A percentile compares a stretch with the other conserved stretches of the same genome.
phyloP scores from a whole-genome alignment of 2,113 vertebrate species.

The Callocephalon fimbriatum region DNA sequence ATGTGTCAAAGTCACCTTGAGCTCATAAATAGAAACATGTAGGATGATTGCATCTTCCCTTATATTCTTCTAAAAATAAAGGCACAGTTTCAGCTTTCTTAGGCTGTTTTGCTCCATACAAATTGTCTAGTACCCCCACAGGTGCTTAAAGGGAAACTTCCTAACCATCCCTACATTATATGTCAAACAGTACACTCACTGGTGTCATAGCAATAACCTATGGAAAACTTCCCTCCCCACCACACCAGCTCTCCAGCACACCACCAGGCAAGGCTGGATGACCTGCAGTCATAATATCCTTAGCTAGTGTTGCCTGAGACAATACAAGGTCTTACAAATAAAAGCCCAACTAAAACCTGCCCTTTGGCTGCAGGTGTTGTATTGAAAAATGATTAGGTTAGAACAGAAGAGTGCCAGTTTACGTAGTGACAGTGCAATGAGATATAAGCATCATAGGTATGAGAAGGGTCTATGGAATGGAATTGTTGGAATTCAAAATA shows the following conservation, averaged over 20 bases:
- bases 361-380: not conserved
- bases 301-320: not conserved
- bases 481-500: not conserved
- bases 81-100: not conserved
- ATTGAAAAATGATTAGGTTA: not conserved
- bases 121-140: not conserved
- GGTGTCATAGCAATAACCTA: not conserved
- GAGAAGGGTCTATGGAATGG: not conserved
- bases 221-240: not conserved
- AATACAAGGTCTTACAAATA: not conserved
- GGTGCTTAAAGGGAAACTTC: not conserved
- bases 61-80: not conserved
- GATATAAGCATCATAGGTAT: not conserved
- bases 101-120: not conserved
- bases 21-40: not conserved
- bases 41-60: accelerated
- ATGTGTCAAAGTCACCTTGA: not conserved
- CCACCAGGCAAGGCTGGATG: not conserved
- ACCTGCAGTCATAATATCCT: not conserved
- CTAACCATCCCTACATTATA: not conserved
- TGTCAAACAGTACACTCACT: not conserved
- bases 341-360: not conserved
- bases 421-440: not conserved
- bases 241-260: not conserved
- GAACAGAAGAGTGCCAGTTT: not conserved